Base-by-base conservation (phyloP, 2,888 invertebrate species). In the Epinotia demarniana region DNA sequence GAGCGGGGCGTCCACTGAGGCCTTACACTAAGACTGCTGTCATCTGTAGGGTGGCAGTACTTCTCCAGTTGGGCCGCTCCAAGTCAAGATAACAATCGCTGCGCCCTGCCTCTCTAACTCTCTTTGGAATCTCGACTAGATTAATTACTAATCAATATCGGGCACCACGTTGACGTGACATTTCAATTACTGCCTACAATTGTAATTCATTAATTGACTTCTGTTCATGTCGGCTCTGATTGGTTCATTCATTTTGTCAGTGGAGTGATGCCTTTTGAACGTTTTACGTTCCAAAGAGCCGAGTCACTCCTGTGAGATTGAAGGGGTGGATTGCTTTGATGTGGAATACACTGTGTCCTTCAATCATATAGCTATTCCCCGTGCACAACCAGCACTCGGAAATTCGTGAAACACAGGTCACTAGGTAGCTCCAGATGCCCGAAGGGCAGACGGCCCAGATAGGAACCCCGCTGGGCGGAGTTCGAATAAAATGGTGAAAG, bases 181-280 rank as follows among this genome's bases (percentile, higher is more conserved):
- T 61, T 19, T 33, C 33, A 39, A 72, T 66, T 72, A 46, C 58
- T 66, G 58, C 16, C 12, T 63, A 23, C 46, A 57, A 72, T 72
- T 60, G 46, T 33, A 23, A 58, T 13, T 53, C 23, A 18, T 72
- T 61, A 18, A 46, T 62, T 27, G 39, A 23, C 11, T 66, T 11
- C 8, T 18, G 55, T 55, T 55, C 55, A 5, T n/a, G 18, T 18
- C 19, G 18, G 19, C 57, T 19, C 2, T 57, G 57, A 57, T 57
- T 19, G 19, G 18, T 18, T 57, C 57, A 57, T 57, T 53, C 53
- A 53, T 53, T 53, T n/a, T 53, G 53, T 8, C n/a, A 13, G 53
- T 53, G n/a, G n/a, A 53, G 53, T 53, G 53, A 19, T 57, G 19
- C 57, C 19, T 57, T 12, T 18, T 18, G 57, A 57, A 57, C 19